Evolutionary conservation across 2,888 invertebrate genomes (phyloP).

Genomic region (Hermodice carunculata): DNA sequence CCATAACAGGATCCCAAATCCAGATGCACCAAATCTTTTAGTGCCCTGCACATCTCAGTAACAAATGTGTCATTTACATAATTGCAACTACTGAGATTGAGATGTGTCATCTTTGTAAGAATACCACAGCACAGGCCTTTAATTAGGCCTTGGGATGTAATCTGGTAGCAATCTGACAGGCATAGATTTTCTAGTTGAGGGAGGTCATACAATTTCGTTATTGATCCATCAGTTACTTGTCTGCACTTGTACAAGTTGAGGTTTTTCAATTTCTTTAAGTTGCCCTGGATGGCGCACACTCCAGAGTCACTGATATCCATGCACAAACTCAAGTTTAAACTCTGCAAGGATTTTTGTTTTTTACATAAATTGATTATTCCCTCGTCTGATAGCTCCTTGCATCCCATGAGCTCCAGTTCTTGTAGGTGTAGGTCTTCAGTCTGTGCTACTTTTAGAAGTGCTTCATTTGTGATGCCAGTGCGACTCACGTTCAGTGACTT

Average conservation of each 20-base stretch:
- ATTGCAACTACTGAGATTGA: slow-evolving; percentile 61
- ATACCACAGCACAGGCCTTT: slow-evolving; percentile 73
- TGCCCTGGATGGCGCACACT: slow-evolving; percentile 75
- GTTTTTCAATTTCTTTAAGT: slow-evolving; percentile 74
- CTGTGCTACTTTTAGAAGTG: slow-evolving; percentile 74
- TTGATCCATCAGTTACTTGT: slow-evolving; percentile 77
- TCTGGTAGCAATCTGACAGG: slow-evolving; percentile 78
- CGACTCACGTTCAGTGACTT: slow-evolving; percentile 77
- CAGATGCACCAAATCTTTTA: slow-evolving; percentile 75
- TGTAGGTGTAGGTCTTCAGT: slow-evolving; percentile 73
- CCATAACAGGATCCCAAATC: slow-evolving; percentile 80
- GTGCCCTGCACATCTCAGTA: slow-evolving; percentile 74
- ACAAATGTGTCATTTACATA: slow-evolving; percentile 76
- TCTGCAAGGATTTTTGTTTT: slow-evolving; percentile 74
- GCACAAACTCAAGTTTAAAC: slow-evolving; percentile 78
- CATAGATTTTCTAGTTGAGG: slow-evolving; percentile 75
- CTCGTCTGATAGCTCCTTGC: slow-evolving; percentile 77
- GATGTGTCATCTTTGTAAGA: slow-evolving; percentile 46
- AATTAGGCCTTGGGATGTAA: slow-evolving; percentile 76
- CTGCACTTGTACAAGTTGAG: slow-evolving; percentile 78
- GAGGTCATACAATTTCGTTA: slow-evolving; percentile 72
- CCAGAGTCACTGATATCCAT: slow-evolving; percentile 78
- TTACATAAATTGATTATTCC: slow-evolving; percentile 74
- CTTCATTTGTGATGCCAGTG: slow-evolving; percentile 78
- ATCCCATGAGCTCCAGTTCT: slow-evolving; percentile 73